Base-by-base conservation (phyloP, 2,888 invertebrate genomes). In the Nomada fucata region DNA sequence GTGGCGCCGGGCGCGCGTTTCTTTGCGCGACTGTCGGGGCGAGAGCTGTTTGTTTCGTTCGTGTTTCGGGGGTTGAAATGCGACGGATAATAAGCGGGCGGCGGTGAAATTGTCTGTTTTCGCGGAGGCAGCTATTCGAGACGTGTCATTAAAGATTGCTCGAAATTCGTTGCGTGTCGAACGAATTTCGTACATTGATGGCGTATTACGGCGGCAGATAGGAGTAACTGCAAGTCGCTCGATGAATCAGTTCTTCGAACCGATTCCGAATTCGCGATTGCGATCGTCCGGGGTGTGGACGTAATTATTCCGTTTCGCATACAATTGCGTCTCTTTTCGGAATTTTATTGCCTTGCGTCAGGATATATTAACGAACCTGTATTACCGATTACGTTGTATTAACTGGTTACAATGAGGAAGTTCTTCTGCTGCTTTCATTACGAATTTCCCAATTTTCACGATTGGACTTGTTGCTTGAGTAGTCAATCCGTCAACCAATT, bases 81-180 rank as follows among this genome's bases (percentile, higher is more conserved):
- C 26, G 53, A 55, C 18, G 55, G 36, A 52, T 83, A 83, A 83
- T 68, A 71, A 83, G 13, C 59, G 65, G 74, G 52, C 68, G 18
- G 20, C 26, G 11, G 29, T 72, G 67, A 76, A 83, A 83, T 81
- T 69, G 70, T 82, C 73, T 81, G 83, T 74, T 76, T 69, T 72
- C 70, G 63, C 71, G 57, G 4, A 20, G 59, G 23, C 61, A 64
- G 63, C 23, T 15, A 42, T 29, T 55, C 42, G 76, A 84, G 85
- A 85, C 84, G 76, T 85, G 76, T 85, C 80, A 87, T 87, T 87
- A 87, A 87, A 84, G 87, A 85, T 75, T 82, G 84, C 84, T 87
- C 68, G 85, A 82, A 82, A 84, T 87, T 84, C 72, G 78, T 87
- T 85, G 87, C 87, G 87, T 85, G 87, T 59, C 59, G 64, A 67